Percentiles rank a stretch among this genome's conserved stretches.
These are phyloP conservation scores for Papilio xuthus DNA, from an alignment of 1,140 invertebrate genomes.

Conservation along the genomic window DNA sequence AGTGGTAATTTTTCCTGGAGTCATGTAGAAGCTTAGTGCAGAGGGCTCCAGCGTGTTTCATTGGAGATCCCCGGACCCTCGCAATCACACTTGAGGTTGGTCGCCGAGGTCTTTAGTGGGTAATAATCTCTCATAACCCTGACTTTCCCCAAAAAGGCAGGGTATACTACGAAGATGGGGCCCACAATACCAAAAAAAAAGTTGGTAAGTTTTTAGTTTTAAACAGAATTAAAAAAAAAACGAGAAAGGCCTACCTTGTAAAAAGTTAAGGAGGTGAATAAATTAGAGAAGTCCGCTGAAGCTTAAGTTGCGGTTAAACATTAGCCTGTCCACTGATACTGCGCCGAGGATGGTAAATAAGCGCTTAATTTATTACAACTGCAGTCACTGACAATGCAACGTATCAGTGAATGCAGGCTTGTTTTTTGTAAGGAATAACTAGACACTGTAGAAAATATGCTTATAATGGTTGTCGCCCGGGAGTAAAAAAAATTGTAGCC, in stretches of 20 bases:
- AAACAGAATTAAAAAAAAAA: neutral
- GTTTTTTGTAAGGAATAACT: neutral
- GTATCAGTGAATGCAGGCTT: neutral
- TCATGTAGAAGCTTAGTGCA: too few species aligned
- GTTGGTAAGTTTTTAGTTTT: neutral
- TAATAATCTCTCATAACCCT: too few species aligned
- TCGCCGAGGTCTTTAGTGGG: too few species aligned
- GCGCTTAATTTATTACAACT: slow-evolving; percentile 17
- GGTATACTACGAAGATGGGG: too few species aligned
- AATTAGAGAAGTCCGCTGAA: neutral
- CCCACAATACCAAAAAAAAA: too few species aligned
- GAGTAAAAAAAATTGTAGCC: too few species aligned
- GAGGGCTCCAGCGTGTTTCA: too few species aligned
- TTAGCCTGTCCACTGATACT: slow-evolving; percentile 19
- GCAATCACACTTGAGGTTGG: too few species aligned
- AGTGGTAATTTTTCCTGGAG: too few species aligned
- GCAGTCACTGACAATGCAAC: slow-evolving; percentile 23
- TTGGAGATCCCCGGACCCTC: too few species aligned
- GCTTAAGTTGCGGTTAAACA: slow-evolving; percentile 15
- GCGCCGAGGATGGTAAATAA: slow-evolving; percentile 11
- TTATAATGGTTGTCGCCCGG: too few species aligned
- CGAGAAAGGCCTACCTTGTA: neutral
- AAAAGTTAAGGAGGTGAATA: neutral
- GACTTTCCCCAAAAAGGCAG: too few species aligned
- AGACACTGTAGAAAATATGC: neutral